Evolutionary conservation across 2,888 invertebrate genomes (phyloP).

Genomic region (Linhomoeus sp.): DNA sequence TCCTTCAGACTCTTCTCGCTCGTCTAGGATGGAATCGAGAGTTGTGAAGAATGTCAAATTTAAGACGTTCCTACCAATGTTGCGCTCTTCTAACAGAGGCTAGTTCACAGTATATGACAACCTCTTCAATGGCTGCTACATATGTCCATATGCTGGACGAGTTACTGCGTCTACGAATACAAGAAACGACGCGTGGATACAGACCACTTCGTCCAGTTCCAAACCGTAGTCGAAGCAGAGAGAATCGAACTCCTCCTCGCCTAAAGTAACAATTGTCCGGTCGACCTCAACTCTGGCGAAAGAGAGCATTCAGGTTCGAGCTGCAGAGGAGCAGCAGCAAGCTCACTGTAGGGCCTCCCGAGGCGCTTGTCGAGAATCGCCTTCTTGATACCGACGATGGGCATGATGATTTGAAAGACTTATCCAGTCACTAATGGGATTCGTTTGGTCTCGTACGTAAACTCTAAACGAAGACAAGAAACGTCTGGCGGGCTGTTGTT

Average conservation of each 20-base stretch:
- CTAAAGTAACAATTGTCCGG: conserved; percentile 41
- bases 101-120: neutral
- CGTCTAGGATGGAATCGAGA: conserved; percentile 41
- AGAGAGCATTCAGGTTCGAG: neutral
- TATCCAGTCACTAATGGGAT: no score
- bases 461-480: no score
- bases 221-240: conserved; percentile 90
- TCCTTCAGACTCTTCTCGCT: conserved; percentile 71
- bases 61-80: neutral
- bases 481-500: no score
- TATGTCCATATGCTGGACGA: neutral
- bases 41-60: neutral
- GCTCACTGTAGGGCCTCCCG: conserved; percentile 14
- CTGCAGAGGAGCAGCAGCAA: neutral
- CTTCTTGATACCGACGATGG: conserved; percentile 23
- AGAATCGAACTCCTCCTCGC: conserved; percentile 81
- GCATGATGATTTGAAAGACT: no score
- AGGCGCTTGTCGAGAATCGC: conserved; percentile 17
- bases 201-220: conserved; percentile 88
- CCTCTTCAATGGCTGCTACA: neutral
- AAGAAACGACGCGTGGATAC: conserved; percentile 3
- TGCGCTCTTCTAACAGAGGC: no score
- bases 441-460: no score
- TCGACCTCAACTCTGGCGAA: neutral
- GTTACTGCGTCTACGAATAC: neutral